These are phyloP conservation scores for Tenrec ecaudatus DNA, from an alignment of 2,113 vertebrate species.

Conservation along the genomic window DNA sequence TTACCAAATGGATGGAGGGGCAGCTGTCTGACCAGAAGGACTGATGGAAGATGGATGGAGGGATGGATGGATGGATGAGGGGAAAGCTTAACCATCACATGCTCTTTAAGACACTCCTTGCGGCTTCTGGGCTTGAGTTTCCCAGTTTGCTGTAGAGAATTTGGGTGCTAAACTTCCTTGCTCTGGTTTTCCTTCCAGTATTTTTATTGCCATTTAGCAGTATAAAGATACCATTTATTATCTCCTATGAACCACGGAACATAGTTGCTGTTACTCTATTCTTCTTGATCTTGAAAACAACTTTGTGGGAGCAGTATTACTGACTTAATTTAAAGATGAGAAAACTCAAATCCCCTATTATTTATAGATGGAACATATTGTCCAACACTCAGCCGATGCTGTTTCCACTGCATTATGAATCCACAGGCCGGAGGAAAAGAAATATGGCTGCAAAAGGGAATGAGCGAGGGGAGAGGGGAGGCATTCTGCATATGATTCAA, in stretches of 20 bases:
- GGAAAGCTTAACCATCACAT: background rate
- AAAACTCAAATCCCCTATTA: background rate
- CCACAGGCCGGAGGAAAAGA: slow-evolving; percentile 34
- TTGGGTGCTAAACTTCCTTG: background rate
- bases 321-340: background rate
- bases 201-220: background rate
- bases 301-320: background rate
- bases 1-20: background rate
- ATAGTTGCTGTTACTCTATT: background rate
- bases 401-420: background rate
- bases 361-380: fast-evolving
- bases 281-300: slow-evolving; percentile 5
- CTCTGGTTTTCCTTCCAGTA: no score
- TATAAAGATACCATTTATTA: background rate
- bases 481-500: slow-evolving; percentile 17
- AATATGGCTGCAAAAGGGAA: background rate
- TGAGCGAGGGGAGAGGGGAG: background rate
- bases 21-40: no score
- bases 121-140: background rate
- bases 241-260: background rate
- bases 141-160: background rate
- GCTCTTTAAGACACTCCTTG: background rate
- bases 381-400: background rate
- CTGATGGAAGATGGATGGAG: background rate
- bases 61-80: background rate